phyloP scores from a whole-genome alignment of 2,888 invertebrate species.

The Noctua janthe region DNA sequence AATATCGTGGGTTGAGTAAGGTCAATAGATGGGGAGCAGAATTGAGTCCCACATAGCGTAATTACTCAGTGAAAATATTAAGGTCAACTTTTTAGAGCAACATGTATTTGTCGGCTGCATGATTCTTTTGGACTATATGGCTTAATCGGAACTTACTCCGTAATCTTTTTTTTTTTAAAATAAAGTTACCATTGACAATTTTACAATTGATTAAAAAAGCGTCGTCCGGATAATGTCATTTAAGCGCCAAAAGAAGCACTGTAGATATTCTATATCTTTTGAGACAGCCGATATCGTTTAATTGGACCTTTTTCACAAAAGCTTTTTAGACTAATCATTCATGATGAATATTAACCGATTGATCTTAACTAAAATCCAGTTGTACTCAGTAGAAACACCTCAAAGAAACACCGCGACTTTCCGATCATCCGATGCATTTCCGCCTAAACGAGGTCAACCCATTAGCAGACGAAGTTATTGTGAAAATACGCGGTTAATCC shows the following conservation, averaged over 20 bases:
- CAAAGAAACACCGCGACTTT: conserved; percentile 27
- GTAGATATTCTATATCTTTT: neutral
- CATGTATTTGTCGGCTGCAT: neutral
- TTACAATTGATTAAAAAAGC: neutral
- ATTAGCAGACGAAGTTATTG: conserved; percentile 50
- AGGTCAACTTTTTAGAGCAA: neutral
- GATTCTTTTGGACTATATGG: neutral
- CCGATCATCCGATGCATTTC: conserved; percentile 38
- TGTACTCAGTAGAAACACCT: conserved; percentile 11
- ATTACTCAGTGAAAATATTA: neutral
- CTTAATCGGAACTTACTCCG: neutral
- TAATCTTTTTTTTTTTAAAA: neutral
- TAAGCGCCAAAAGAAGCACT: neutral
- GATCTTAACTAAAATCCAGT: neutral
- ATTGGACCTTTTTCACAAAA: neutral
- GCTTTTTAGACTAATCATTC: neutral
- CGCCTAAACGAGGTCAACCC: conserved; percentile 46
- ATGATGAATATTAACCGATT: neutral
- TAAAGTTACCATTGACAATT: neutral
- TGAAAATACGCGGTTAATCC: conserved; percentile 57
- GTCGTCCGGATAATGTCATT: neutral
- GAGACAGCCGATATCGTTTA: neutral
- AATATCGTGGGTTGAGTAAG: conserved; percentile 53
- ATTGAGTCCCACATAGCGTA: conserved; percentile 20
- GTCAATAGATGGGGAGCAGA: conserved; percentile 34